These are phyloP conservation scores for Monochamus alternatus DNA, from an alignment of 2,888 invertebrate genomes.

Conservation along the genomic window DNA sequence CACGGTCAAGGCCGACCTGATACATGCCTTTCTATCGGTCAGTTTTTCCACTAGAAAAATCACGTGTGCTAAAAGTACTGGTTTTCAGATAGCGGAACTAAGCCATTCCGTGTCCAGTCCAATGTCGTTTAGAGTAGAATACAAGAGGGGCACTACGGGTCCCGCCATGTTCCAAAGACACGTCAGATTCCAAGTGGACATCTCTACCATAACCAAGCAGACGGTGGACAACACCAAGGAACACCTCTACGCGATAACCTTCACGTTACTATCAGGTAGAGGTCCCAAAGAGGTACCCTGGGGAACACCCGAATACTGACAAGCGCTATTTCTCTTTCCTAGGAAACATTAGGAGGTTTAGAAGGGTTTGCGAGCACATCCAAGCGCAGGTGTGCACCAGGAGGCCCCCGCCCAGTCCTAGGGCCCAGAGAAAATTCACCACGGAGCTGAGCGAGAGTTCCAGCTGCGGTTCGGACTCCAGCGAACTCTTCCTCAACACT, in stretches of 20 bases:
- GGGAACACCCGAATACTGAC: neutral
- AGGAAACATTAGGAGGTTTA: conserved; percentile 96
- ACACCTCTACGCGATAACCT: conserved; percentile 92
- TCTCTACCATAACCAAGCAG: conserved; percentile 87
- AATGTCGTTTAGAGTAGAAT: conserved; percentile 98
- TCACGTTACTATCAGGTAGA: conserved; percentile 92
- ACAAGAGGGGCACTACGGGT: conserved; percentile 94
- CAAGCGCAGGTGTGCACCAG: conserved; percentile 81
- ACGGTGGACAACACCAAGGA: conserved; percentile 82
- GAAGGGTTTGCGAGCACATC: conserved; percentile 96
- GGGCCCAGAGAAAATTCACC: conserved; percentile 78
- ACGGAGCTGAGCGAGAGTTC: conserved; percentile 81
- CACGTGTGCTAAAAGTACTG: neutral
- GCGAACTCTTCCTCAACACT: conserved; percentile 72
- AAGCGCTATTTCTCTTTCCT: conserved; percentile 50
- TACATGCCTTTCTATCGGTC: conserved; percentile 98
- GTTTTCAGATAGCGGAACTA: conserved; percentile 90
- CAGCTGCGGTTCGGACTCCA: conserved; percentile 80
- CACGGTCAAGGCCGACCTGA: conserved; percentile 97
- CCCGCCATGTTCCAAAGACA: conserved; percentile 98
- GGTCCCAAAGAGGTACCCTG: conserved; percentile 11
- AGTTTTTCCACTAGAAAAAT: conserved; percentile 65
- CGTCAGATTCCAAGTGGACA: conserved; percentile 95
- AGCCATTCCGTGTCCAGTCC: conserved; percentile 99
- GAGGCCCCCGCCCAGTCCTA: conserved; percentile 77